Evolutionary conservation across 2,888 invertebrate genomes (phyloP), one percentile per base, ranked within the genome.

Genomic region (Alloplasta piceator): DNA sequence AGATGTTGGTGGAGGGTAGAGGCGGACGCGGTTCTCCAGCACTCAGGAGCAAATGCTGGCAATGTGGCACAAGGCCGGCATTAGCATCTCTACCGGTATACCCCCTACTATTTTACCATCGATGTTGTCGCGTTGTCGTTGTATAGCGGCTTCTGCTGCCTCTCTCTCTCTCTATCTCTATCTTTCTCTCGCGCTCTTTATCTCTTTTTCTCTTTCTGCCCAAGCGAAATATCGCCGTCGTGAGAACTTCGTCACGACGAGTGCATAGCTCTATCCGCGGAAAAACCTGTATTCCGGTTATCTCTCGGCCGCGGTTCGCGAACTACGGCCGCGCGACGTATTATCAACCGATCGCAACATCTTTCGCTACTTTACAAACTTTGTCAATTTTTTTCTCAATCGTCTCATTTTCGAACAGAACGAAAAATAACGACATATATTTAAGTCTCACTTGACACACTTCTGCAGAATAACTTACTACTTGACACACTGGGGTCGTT

Each of bases 41-140:
- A 87, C 84, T 60, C 89, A 88, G 88, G 89, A 88, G 90, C 85
- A 85, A 85, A 71, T 76, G 88, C 85, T 85, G 81, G 78, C 82
- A 91, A 92, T 92, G 90, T 92, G 90, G 92, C 91, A 92, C 92
- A 92, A 92, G 92, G 92, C 91, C 92, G 91, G 86, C 89, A 92
- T 92, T 92, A 92, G 91, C 92, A 92, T 92, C 92, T 92, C 91
- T 92, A 92, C 91, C 92, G 92, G 92, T 92, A 91, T 89, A 89
- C 87, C 88, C 89, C 89, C 90, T 88, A 89, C 90, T 86, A 89
- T 86, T 88, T 86, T 61, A 64, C 72, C 73, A 60, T 80, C 84
- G 77, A 56, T 56, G 70, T 64, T 38, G 7, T 60, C 70, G 70
- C 79, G 66, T 56, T 71, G 77, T 66, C 75, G 77, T 81, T 74